Conservation (phyloP, 2,113 vertebrate genomes). For the Chaetorhynchus papuensis region DNA sequence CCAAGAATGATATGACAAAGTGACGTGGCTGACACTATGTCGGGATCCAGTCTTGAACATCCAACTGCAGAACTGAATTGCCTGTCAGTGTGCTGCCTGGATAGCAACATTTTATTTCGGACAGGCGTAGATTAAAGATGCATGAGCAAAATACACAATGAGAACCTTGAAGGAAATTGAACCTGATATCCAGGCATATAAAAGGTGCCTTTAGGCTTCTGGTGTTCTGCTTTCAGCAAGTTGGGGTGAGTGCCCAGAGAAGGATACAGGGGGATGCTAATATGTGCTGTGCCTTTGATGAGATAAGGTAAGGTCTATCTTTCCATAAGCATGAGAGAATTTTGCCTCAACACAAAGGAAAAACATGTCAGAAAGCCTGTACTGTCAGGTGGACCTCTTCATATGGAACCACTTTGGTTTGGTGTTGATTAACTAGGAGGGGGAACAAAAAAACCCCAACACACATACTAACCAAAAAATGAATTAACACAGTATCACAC, state of each 20-base stretch:
- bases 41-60: neutral
- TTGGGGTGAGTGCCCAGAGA: neutral
- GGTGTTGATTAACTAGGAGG: neutral
- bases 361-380: neutral
- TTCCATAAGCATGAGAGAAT: neutral
- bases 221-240: neutral
- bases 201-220: neutral
- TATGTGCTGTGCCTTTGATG: neutral
- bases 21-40: neutral
- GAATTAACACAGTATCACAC: neutral
- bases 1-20: neutral
- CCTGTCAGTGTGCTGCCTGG: neutral
- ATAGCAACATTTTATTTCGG: neutral
- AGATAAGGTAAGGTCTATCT: neutral
- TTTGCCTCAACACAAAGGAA: neutral
- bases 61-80: neutral
- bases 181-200: neutral
- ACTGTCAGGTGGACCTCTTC: neutral
- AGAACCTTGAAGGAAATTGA: neutral
- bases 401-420: neutral
- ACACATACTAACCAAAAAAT: neutral
- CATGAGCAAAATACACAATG: neutral
- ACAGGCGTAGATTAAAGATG: neutral
- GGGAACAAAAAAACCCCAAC: neutral
- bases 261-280: neutral